Percentiles rank a stretch among this genome's conserved stretches.
Conservation (phyloP, 2,113 vertebrate species). For the Osmerus mordax region DNA sequence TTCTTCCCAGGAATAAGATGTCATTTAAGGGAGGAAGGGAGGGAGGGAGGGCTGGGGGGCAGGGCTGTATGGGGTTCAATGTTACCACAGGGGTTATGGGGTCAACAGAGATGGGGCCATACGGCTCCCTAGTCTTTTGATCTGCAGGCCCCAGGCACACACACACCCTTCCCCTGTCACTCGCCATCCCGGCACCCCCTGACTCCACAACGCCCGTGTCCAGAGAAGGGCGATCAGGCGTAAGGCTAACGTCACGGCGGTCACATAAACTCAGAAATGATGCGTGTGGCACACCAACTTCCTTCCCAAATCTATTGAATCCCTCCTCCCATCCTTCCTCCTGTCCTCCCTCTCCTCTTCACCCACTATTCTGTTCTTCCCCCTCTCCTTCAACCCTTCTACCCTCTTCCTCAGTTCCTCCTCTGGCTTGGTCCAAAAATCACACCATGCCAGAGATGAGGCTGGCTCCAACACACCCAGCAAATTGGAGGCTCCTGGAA, state of each 20-base stretch:
- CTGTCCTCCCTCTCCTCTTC: not conserved
- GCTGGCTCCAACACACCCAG: not conserved
- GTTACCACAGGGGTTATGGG: not conserved
- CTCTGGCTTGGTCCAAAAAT: not conserved
- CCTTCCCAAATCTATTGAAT: not conserved
- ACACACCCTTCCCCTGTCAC: not conserved
- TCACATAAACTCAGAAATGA: too few relatives aligned
- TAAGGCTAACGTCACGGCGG: not conserved
- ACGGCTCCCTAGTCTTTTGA: not conserved
- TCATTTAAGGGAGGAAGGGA: not conserved
- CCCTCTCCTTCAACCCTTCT: not conserved
- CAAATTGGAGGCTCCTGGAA: not conserved
- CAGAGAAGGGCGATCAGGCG: not conserved
- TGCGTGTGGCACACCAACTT: not conserved
- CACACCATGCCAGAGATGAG: not conserved
- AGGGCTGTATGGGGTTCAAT: not conserved
- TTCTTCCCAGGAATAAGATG: not conserved
- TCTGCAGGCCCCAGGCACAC: not conserved
- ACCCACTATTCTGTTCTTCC: not conserved
- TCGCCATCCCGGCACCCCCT: not conserved
- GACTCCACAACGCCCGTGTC: not conserved
- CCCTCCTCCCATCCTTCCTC: not conserved
- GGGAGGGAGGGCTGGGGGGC: conserved; percentile 12
- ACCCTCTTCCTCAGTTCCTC: not conserved
- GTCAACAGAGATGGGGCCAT: not conserved